A percentile compares a stretch with the other conserved stretches of the same genome.
These are phyloP conservation scores for Tachystola acroxantha DNA, from an alignment of 2,888 invertebrate species.

Conservation along the genomic window DNA sequence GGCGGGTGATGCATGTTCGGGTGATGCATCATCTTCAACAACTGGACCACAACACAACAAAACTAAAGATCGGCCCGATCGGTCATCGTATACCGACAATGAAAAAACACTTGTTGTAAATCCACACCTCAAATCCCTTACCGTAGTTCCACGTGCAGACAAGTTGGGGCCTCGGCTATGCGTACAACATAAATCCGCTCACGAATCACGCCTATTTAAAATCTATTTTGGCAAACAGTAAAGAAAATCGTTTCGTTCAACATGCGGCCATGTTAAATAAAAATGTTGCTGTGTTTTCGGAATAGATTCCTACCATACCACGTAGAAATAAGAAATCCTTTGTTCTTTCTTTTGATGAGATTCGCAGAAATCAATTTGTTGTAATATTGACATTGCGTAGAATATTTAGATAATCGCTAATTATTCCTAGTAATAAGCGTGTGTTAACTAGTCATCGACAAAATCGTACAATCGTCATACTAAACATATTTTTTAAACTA, in stretches of 20 bases:
- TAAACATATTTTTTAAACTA: too few species aligned
- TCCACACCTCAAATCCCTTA: conserved; percentile 54
- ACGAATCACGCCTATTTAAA: conserved; percentile 51
- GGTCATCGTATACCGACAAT: conserved; percentile 25
- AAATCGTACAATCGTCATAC: too few species aligned
- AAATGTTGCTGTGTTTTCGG: conserved; percentile 43
- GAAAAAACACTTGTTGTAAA: conserved; percentile 20
- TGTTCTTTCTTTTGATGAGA: too few species aligned
- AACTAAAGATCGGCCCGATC: conserved; percentile 31
- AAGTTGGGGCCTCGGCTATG: conserved; percentile 42
- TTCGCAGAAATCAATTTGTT: too few species aligned
- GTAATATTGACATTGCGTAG: too few species aligned
- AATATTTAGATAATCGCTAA: too few species aligned
- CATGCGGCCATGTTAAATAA: conserved; percentile 92
- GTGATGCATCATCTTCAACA: conserved; percentile 75
- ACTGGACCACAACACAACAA: conserved; percentile 51
- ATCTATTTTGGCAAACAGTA: conserved; percentile 85
- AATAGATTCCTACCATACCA: not conserved
- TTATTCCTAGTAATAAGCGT: too few species aligned
- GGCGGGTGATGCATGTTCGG: conserved; percentile 78
- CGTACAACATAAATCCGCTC: conserved; percentile 60
- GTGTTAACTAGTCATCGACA: too few species aligned
- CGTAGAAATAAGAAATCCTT: not conserved
- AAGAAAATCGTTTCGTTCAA: conserved; percentile 87
- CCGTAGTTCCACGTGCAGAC: conserved; percentile 45